Evolutionary conservation across 37 sponge, comb jelly and placozoan genomes (phyloP), one percentile per base, ranked within the genome.

Genomic region (Corticium candelabrum): DNA sequence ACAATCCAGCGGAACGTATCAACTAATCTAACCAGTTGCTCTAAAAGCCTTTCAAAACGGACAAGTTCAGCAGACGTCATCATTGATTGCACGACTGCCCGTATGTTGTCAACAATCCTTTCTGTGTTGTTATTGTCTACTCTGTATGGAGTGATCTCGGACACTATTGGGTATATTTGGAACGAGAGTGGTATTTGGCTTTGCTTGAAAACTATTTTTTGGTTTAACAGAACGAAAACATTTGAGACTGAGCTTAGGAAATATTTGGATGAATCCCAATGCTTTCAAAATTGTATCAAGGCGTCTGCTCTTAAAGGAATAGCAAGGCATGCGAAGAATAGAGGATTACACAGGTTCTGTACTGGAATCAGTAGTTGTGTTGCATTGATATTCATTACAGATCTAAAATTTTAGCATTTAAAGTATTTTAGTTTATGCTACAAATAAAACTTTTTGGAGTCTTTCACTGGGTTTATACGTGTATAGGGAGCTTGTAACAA

Each of bases 301-400:
- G n/a, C n/a, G n/a, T n/a, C n/a, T n/a, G n/a, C n/a, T n/a, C n/a
- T n/a, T n/a, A n/a, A n/a, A n/a, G n/a, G n/a, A 50, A 50, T 50
- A 50, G 21, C 62, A 11, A 50, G 62, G 21, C 21, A 21, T 11
- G 62, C 62, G 11, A 21, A 50, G 21, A 50, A 50, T 21, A 50
- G 62, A 27, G 62, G 62, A 50, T 50, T 50, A 27, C 62, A 50
- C 62, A 50, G 62, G 62, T n/a, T n/a, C n/a, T n/a, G n/a, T n/a
- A n/a, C n/a, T n/a, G n/a, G n/a, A n/a, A n/a, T n/a, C n/a, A n/a
- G n/a, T n/a, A n/a, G n/a, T n/a, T n/a, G n/a, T n/a, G n/a, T n/a
- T n/a, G n/a, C n/a, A n/a, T n/a, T n/a, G n/a, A n/a, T n/a, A n/a
- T n/a, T n/a, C n/a, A n/a, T n/a, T n/a, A n/a, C n/a, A n/a, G n/a